Base-by-base conservation (phyloP, 2,888 invertebrate species). In the Nudaria mundana region DNA sequence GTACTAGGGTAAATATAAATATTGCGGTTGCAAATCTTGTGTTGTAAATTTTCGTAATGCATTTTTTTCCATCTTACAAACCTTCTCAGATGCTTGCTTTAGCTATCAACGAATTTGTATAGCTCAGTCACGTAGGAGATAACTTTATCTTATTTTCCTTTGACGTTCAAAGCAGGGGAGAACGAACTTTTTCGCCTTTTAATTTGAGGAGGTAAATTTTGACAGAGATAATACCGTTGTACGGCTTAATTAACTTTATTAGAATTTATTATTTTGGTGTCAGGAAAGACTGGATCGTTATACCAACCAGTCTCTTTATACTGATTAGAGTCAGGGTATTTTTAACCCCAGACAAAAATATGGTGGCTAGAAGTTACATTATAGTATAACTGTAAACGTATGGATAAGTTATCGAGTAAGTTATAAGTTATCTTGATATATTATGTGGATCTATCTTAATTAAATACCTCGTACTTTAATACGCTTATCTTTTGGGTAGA, bases 221-320 rank as follows among this genome's bases (percentile, higher is more conserved):
- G 71, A 76, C 71, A 59, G 66, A 83, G 85, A 86, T 86, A 86
- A 81, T 80, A 66, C 76, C 70, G 59, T 64, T 63, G 69, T 67
- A 82, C 66, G 70, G 71, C 78, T 85, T 87, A 83, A 86, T 87
- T 85, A 87, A 85, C 71, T 82, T 84, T 79, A 85, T 84, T 85
- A 77, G 77, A 85, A 85, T 86, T 84, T 85, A 82, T 83, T 82
- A 28, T 28, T 28, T 73, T 66, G 64, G 46, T 63, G 63, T 68
- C 44, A 81, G 80, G 79, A 80, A 77, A 74, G 60, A n/a, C n/a
- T n/a, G n/a, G n/a, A 57, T 56, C 64, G 29, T 53, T 57, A 53
- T 52, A 3, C 4, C 5, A 18, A 18, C 45, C 40, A 30, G 44
- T 41, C 44, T 43, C 48, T 63, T 52, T 44, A 32, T 45, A 52